Base-by-base conservation (phyloP, 2,797 vertebrate species). In the Girardinus metallicus region DNA sequence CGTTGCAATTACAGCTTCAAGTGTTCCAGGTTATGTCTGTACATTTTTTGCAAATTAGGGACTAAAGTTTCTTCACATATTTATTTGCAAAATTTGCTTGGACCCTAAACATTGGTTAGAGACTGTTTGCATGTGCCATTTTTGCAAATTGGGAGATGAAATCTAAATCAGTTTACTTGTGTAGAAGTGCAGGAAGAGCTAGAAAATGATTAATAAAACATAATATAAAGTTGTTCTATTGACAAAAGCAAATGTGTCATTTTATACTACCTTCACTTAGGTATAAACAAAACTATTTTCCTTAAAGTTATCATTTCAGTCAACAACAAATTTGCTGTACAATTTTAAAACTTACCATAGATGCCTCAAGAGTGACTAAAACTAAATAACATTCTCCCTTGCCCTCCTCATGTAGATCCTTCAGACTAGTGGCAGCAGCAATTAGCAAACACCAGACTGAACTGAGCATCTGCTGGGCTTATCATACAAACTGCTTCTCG, bases 211-310 rank as follows among this genome's bases (percentile, higher is more conserved):
- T 1, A 62, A 13, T 34, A 8, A 18, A 34, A 62, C 13, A 13
- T 15, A 34, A 31, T 0, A 6, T 15, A 62, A 34, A 62, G 55
- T 57, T 4, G 1, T 29, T n/a, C 55, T n/a, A 12, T n/a, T n/a
- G 12, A n/a, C 55, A 57, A 13, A 57, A 13, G 23, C 55, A 57
- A 57, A 57, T 5, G 12, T 57, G 55, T 57, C 34, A 62, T 34
- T 31, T 83, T 80, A 79, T 4, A 39, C 84, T 80, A 77, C 70
- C 8, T 43, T 43, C 26, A 18, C 7, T 12, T 11, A 71, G 5
- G 26, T 26, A 13, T 46, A 49, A 57, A 57, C 9, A 29, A 57
- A 57, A 29, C 11, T 57, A 12, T 57, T 49, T 57, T 57, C 55
- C 3, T 57, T 29, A 57, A 57, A 57, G 23, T 15, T 57, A 57